Conservation (phyloP, 2,113 vertebrate species). For the Balaeniceps rex region DNA sequence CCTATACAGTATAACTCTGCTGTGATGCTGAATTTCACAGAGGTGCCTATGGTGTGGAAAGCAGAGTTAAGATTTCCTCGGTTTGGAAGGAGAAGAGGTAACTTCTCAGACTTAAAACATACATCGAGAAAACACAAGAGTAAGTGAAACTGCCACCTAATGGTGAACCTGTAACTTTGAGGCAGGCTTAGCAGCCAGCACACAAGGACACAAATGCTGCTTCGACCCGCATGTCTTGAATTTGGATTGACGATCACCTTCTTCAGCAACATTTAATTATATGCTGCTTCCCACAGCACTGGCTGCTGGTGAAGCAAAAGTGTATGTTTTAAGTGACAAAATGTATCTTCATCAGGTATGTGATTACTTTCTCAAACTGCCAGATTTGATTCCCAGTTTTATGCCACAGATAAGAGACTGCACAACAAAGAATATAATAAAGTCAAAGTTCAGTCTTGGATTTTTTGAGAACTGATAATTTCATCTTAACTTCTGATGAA, state of each 20-base stretch:
- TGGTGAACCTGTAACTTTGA: background rate
- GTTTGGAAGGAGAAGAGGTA: background rate
- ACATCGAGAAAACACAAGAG: background rate
- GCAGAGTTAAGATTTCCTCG: background rate
- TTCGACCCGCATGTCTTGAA: background rate
- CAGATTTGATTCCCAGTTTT: constrained; percentile 12
- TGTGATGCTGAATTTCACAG: background rate
- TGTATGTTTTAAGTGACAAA: constrained; percentile 15
- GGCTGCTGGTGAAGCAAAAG: background rate
- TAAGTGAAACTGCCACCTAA: background rate
- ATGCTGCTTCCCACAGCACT: background rate
- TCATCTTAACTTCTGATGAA: background rate
- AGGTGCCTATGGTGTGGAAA: background rate
- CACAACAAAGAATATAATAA: constrained; percentile 1
- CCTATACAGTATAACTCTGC: background rate
- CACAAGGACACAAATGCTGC: background rate
- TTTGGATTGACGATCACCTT: background rate
- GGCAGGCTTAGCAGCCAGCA: background rate
- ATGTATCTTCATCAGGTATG: background rate
- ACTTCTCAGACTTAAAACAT: background rate
- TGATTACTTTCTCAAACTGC: background rate
- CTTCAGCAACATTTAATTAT: constrained; percentile 1
- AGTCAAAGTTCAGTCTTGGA: background rate
- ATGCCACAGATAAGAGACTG: background rate
- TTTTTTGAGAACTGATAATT: background rate